Evolutionary conservation across 1,140 invertebrate species (phyloP).

Genomic region (Drosophila persimilis): DNA sequence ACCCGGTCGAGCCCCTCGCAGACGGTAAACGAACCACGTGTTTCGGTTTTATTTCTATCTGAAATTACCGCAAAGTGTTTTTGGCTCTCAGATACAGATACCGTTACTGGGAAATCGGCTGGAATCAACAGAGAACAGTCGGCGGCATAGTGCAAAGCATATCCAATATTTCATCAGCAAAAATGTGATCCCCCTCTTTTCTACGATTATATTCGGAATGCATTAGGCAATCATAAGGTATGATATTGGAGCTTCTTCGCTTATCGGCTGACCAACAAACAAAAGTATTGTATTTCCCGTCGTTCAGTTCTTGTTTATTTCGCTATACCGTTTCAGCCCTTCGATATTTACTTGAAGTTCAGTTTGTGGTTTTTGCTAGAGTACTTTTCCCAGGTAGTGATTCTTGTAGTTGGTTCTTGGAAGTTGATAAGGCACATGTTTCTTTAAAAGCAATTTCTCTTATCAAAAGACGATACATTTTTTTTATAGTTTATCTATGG

Average conservation of each 20-base stretch:
- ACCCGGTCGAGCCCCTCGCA: conserved; percentile 54
- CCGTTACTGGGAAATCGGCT: neutral
- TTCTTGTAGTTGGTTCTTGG: conserved; percentile 14
- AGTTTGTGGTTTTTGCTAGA: conserved; percentile 3
- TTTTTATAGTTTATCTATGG: neutral
- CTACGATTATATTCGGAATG: conserved; percentile 2
- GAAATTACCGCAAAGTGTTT: conserved; percentile 1
- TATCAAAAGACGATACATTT: neutral
- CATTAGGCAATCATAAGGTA: conserved; percentile 11
- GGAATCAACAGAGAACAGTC: conserved; percentile 3
- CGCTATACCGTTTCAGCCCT: conserved; percentile 3
- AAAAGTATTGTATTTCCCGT: neutral
- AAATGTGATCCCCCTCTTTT: neutral
- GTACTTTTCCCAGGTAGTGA: conserved; percentile 18
- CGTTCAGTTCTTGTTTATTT: conserved; percentile 9
- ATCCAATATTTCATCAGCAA: conserved; percentile 63
- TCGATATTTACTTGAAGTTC: no score
- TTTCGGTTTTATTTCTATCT: conserved; percentile 13
- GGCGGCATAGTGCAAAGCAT: conserved; percentile 29
- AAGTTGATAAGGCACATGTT: conserved; percentile 16
- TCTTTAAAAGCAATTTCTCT: neutral
- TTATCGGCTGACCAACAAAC: conserved; percentile 3
- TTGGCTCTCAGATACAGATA: neutral
- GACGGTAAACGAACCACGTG: conserved; percentile 47
- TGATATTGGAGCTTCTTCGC: conserved; percentile 1